Evolutionary conservation across 1,140 invertebrate genomes (phyloP).

Genomic region (roundworm (Caenorhabditis elegans)): DNA sequence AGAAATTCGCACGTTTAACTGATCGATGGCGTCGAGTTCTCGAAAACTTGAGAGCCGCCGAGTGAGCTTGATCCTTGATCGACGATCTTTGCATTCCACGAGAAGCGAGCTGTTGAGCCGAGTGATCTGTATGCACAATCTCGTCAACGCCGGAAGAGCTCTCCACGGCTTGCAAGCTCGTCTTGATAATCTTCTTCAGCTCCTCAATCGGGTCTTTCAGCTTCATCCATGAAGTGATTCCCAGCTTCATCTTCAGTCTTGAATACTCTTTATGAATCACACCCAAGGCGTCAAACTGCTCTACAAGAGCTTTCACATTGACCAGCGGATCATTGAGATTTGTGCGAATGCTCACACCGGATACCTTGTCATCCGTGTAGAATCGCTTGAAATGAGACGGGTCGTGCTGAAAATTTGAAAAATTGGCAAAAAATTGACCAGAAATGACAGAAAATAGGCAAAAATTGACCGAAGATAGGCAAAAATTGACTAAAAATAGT

Average conservation of each 20-base stretch:
- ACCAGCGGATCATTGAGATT: neutral
- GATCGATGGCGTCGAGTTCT: too few species aligned
- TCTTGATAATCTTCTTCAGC: neutral
- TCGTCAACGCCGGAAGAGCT: too few species aligned
- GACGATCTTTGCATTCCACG: too few species aligned
- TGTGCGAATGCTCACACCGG: neutral
- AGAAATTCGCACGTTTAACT: too few species aligned
- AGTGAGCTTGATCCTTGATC: too few species aligned
- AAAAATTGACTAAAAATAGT: too few species aligned
- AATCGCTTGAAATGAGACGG: constrained; percentile 18
- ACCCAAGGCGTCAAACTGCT: neutral
- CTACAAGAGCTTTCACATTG: neutral
- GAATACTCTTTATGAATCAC: neutral
- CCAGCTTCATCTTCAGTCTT: neutral
- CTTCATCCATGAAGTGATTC: neutral
- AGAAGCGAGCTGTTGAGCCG: too few species aligned
- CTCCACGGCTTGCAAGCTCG: neutral
- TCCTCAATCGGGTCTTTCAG: neutral
- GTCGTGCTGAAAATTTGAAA: neutral
- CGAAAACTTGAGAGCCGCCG: too few species aligned
- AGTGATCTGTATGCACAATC: too few species aligned
- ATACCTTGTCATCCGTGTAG: neutral
- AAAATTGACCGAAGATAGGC: too few species aligned
- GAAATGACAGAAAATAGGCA: too few species aligned
- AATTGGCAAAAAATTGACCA: too few species aligned